Evolutionary conservation across 2,888 invertebrate species (phyloP).

Genomic region (Pristionchus fissidentatus): DNA sequence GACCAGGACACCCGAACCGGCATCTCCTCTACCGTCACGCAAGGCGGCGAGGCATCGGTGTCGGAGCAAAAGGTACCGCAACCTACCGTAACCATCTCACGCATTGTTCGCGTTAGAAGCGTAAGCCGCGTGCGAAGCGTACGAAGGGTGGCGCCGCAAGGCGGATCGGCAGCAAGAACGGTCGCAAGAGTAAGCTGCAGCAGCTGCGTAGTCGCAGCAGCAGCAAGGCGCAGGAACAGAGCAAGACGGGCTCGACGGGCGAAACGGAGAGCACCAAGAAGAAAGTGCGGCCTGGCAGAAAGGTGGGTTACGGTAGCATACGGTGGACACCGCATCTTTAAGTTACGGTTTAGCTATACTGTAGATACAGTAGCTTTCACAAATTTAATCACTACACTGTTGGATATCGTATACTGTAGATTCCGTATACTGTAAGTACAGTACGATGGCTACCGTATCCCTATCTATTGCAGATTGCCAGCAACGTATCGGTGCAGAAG

Average conservation of each 20-base stretch:
- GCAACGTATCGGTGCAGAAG: no score
- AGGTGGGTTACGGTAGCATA: neutral
- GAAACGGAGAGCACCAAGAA: constrained; percentile 30
- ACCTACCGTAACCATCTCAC: neutral
- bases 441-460: no score
- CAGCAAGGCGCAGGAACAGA: neutral
- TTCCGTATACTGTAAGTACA: no score
- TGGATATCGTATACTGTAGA: no score
- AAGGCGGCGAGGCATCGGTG: neutral
- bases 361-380: no score
- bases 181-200: neutral
- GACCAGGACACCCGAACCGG: neutral
- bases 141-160: neutral
- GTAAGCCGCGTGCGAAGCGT: no score
- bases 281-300: neutral
- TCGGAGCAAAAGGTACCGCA: neutral
- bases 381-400: no score
- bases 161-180: neutral
- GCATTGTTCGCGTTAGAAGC: neutral
- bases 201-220: neutral
- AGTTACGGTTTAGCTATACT: no score
- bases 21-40: neutral
- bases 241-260: constrained; percentile 23
- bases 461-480: no score
- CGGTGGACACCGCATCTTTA: no score